These are phyloP conservation scores for Palythoa heliodiscus DNA, from an alignment of 92 coral and sea anemone genomes.

Conservation along the genomic window DNA sequence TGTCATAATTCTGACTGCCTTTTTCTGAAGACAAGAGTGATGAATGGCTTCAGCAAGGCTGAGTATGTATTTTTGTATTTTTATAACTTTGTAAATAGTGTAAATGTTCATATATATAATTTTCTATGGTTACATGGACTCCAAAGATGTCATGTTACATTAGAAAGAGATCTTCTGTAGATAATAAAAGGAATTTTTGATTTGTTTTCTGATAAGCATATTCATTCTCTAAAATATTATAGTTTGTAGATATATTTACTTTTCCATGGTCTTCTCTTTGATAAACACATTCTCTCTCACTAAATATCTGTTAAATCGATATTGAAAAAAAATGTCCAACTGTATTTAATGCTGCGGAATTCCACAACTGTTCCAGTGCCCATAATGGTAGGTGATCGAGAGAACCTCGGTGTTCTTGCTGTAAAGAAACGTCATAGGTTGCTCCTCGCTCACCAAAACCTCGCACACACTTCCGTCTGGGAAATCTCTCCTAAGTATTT, in stretches of 20 bases:
- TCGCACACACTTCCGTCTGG: conserved; percentile 21
- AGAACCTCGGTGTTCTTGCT: conserved; percentile 35
- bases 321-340: background rate
- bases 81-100: too few species aligned
- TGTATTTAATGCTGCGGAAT: conserved; percentile 40
- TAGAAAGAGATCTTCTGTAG: too few species aligned
- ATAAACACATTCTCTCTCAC: background rate
- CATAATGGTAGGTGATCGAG: conserved; percentile 38
- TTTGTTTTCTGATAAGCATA: too few species aligned
- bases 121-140: too few species aligned
- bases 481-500: conserved; percentile 33
- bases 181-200: too few species aligned
- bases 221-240: too few species aligned
- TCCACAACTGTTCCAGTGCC: conserved; percentile 42
- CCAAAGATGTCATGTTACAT: too few species aligned
- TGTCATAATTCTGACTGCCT: too few species aligned
- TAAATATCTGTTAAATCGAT: background rate
- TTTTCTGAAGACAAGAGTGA: too few species aligned
- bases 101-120: too few species aligned
- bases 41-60: too few species aligned
- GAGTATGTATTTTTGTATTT: too few species aligned
- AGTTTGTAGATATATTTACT: background rate
- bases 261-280: background rate
- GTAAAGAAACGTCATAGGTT: conserved; percentile 44
- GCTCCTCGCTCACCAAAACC: conserved; percentile 31